These are phyloP conservation scores for Caenorhabditis tropicalis DNA, from an alignment of 1,140 invertebrate genomes.

Conservation along the genomic window DNA sequence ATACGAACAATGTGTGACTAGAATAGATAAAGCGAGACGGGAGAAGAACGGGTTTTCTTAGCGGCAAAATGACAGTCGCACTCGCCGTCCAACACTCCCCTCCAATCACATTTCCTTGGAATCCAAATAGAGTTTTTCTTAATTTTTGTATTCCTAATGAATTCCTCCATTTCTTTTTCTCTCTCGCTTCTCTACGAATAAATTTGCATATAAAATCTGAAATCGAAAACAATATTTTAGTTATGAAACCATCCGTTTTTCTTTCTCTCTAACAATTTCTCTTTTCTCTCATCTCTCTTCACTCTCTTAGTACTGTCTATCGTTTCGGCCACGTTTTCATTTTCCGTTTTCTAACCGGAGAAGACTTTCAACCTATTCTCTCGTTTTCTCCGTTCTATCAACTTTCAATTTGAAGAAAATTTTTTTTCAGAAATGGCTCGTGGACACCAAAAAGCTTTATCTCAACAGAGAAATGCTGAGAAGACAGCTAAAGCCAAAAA, in stretches of 20 bases:
- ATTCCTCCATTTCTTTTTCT: background rate
- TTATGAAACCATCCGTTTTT: background rate
- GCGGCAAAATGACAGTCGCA: slow-evolving; percentile 30
- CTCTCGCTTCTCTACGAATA: background rate
- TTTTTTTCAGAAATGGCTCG: background rate
- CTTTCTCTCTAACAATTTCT: background rate
- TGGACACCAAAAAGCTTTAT: slow-evolving; percentile 30
- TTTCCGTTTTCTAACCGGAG: background rate
- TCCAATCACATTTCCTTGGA: slow-evolving; percentile 18
- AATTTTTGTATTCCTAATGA: slow-evolving; percentile 5
- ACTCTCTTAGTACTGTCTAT: background rate
- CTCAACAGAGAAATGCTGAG: slow-evolving; percentile 13
- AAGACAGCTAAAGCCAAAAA: slow-evolving; percentile 28
- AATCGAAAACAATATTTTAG: no score
- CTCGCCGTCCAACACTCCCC: background rate
- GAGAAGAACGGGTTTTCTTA: slow-evolving; percentile 12
- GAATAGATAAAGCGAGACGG: slow-evolving; percentile 30
- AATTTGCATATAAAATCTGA: background rate
- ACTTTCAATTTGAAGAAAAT: background rate
- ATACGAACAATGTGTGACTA: slow-evolving; percentile 4
- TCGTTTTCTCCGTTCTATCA: no score
- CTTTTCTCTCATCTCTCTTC: background rate
- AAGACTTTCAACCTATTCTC: background rate
- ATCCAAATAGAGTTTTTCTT: background rate
- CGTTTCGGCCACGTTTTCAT: background rate